Evolutionary conservation across 2,888 invertebrate species (phyloP).

Genomic region (Clitarchus hookeri): DNA sequence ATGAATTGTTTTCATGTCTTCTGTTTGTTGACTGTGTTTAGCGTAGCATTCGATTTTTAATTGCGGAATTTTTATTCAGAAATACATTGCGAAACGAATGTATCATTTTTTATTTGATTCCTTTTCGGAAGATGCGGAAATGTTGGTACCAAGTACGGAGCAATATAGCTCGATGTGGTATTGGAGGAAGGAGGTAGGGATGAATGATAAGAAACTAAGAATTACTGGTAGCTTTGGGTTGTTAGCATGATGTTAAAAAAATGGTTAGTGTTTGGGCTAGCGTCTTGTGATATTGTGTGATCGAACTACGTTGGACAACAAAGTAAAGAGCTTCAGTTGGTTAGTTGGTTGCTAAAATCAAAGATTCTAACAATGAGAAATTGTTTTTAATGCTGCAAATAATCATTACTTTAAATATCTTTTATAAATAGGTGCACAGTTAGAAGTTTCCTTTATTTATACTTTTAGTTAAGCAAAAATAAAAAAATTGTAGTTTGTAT

Average conservation of each 20-base stretch:
- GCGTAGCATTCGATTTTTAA: not conserved
- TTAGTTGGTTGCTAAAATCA: not conserved
- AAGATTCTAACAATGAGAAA: not conserved
- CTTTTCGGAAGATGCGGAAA: not conserved
- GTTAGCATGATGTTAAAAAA: not conserved
- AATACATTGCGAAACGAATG: not conserved
- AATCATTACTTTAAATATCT: not conserved
- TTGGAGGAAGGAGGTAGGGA: not conserved
- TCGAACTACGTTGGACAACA: not conserved
- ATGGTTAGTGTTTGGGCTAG: not conserved
- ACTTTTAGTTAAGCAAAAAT: not conserved
- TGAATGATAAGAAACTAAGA: not conserved
- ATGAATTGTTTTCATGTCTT: not conserved
- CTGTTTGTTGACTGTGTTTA: not conserved
- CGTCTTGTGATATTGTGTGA: not conserved
- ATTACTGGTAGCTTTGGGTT: not conserved
- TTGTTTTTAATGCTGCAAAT: not conserved
- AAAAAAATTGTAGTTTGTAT: not conserved
- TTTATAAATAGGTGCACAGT: not conserved
- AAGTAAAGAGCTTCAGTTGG: not conserved
- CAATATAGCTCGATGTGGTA: not conserved
- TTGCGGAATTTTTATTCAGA: not conserved
- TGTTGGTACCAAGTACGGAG: conserved; percentile 3
- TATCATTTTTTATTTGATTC: not conserved
- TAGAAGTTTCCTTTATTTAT: not conserved